Evolutionary conservation across 35 echinoderm and acorn worm genomes (phyloP).

Genomic region (Eucidaris tribuloides): DNA sequence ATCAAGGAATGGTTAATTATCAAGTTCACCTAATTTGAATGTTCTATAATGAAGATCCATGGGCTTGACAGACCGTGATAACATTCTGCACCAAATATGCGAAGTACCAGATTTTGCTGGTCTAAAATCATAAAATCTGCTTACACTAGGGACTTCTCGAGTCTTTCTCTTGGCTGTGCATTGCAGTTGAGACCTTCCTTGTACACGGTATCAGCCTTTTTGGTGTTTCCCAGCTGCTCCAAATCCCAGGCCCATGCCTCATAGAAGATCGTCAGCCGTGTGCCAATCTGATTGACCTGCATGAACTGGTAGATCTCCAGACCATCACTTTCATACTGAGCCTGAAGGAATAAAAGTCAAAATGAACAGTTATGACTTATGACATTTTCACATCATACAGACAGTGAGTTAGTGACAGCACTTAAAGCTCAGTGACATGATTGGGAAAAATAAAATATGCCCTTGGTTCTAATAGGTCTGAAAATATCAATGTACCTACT

Average conservation of each 20-base stretch:
- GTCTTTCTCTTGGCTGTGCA: slow-evolving; percentile 60
- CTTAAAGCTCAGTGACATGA: too few relatives aligned
- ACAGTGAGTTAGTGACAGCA: background rate
- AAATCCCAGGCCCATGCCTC: slow-evolving; percentile 87
- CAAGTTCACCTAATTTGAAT: too few relatives aligned
- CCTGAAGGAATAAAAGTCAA: background rate
- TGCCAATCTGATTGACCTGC: slow-evolving; percentile 74
- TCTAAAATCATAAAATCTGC: background rate
- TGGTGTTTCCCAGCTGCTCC: slow-evolving; percentile 84
- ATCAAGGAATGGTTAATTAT: background rate
- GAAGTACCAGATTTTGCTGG: background rate
- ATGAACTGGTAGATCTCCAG: slow-evolving; percentile 83
- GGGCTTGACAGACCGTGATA: too few relatives aligned
- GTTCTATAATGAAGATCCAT: too few relatives aligned
- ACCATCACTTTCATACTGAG: slow-evolving; percentile 7
- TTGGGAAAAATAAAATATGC: too few relatives aligned
- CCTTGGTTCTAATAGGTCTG: background rate
- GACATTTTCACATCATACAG: background rate
- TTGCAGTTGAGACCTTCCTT: slow-evolving; percentile 58
- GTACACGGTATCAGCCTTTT: slow-evolving; percentile 84
- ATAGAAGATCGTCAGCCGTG: slow-evolving; percentile 53
- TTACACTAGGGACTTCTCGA: slow-evolving; percentile 57
- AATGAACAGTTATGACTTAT: background rate
- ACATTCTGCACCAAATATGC: too few relatives aligned
- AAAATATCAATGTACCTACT: background rate